Conservation (phyloP, 2,888 invertebrate species). For the Kuschelorhynchus macadamiae region DNA sequence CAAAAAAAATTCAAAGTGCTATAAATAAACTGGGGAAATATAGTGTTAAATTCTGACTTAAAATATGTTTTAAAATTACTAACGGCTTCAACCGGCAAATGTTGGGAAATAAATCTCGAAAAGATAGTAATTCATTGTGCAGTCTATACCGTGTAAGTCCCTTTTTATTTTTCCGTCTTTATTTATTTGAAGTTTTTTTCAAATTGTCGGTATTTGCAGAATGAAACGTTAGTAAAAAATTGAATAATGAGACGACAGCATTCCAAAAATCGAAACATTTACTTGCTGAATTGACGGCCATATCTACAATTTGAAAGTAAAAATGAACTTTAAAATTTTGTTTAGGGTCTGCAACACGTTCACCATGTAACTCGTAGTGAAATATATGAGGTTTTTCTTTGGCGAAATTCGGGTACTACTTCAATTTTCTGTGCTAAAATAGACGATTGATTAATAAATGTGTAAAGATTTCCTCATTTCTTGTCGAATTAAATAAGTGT, state of each 20-base stretch:
- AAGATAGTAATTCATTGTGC: conserved; percentile 10
- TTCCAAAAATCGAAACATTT: not conserved
- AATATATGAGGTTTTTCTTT: not conserved
- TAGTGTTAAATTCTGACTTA: conserved; percentile 3
- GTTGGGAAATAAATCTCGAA: conserved; percentile 1
- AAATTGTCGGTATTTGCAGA: not conserved
- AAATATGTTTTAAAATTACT: not conserved
- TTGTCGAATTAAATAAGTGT: not conserved
- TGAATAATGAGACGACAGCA: not conserved
- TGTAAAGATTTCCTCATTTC: conserved; percentile 5
- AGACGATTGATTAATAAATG: not conserved
- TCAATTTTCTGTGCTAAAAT: conserved; percentile 2
- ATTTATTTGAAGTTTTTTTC: conserved; percentile 9
- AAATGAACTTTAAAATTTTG: conserved; percentile 7
- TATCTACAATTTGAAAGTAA: not conserved
- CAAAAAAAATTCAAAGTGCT: conserved; percentile 1
- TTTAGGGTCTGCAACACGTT: not conserved
- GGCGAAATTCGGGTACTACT: not conserved
- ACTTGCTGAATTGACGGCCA: not conserved
- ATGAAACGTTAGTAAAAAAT: not conserved
- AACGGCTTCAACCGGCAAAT: not conserved
- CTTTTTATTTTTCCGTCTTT: not conserved
- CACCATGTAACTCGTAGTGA: not conserved
- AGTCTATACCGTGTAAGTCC: not conserved
- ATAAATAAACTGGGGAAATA: conserved; percentile 8